Percentiles rank a stretch among this genome's conserved stretches.
phyloP scores from a whole-genome alignment of 2,797 vertebrate genomes.

The Pseudochirops corinnae region DNA sequence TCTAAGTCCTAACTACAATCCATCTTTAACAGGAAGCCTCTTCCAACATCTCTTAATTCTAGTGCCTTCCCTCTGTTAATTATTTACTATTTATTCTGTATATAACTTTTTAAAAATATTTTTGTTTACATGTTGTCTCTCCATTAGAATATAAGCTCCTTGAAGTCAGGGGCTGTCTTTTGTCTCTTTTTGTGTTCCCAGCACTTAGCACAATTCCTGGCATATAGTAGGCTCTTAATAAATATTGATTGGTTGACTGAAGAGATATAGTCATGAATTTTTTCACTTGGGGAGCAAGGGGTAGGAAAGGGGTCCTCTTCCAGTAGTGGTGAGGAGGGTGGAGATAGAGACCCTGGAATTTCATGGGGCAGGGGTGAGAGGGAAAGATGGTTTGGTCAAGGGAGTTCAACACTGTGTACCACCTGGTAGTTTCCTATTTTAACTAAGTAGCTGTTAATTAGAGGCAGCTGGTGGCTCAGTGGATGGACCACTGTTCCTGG shows the following conservation, averaged over 20 bases:
- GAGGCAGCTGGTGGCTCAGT: no score
- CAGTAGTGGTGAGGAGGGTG: background rate
- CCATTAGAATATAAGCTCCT: background rate
- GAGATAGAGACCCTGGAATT: background rate
- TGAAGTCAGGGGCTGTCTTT: background rate
- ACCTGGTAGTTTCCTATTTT: background rate
- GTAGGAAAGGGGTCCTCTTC: background rate
- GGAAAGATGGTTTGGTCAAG: background rate
- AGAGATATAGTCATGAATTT: background rate
- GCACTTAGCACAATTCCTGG: background rate
- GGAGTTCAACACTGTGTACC: background rate
- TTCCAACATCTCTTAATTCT: background rate
- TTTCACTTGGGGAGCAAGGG: background rate
- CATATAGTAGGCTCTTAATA: slow-evolving; percentile 30
- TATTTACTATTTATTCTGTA: background rate
- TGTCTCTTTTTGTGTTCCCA: background rate
- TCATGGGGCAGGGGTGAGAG: background rate
- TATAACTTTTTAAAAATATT: background rate
- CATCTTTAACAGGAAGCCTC: background rate
- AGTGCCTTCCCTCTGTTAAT: background rate
- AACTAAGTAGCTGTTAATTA: background rate
- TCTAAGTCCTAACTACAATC: background rate
- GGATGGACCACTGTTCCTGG: no score
- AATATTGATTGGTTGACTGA: background rate
- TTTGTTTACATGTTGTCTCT: background rate